Conservation (phyloP, 2,113 vertebrate genomes). For the Parotia lawesii region DNA sequence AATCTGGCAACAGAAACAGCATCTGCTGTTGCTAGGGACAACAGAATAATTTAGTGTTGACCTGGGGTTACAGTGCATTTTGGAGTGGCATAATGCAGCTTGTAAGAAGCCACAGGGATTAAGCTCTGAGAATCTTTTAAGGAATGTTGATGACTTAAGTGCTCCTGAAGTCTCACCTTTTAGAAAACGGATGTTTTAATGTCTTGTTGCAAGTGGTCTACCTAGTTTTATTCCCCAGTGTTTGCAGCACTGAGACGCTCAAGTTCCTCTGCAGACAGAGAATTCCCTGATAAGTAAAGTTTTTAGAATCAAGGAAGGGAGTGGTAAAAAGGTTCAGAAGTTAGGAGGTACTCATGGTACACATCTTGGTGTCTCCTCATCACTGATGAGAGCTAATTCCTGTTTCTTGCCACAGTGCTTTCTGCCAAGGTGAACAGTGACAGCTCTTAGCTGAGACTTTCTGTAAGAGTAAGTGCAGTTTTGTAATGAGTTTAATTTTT, state of each 20-base stretch:
- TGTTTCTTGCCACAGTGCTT: background rate
- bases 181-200: background rate
- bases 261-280: background rate
- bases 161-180: background rate
- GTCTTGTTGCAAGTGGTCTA: background rate
- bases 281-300: background rate
- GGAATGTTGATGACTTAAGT: background rate
- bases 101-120: background rate
- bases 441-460: background rate
- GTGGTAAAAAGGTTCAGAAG: background rate
- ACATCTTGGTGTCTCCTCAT: background rate
- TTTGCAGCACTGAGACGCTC: background rate
- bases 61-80: background rate
- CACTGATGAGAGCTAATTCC: background rate
- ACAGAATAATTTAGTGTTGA: background rate
- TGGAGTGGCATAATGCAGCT: background rate
- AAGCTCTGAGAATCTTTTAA: background rate
- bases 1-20: background rate
- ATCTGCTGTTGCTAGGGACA: background rate
- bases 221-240: background rate
- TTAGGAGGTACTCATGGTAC: background rate
- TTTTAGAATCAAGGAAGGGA: background rate
- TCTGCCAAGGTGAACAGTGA: background rate
- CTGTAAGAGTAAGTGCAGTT: background rate
- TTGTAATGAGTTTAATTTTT: background rate